A percentile compares a stretch with the other conserved stretches of the same genome.
Evolutionary conservation across 2,797 vertebrate genomes (phyloP).

Genomic region (Pagetopsis macropterus): DNA sequence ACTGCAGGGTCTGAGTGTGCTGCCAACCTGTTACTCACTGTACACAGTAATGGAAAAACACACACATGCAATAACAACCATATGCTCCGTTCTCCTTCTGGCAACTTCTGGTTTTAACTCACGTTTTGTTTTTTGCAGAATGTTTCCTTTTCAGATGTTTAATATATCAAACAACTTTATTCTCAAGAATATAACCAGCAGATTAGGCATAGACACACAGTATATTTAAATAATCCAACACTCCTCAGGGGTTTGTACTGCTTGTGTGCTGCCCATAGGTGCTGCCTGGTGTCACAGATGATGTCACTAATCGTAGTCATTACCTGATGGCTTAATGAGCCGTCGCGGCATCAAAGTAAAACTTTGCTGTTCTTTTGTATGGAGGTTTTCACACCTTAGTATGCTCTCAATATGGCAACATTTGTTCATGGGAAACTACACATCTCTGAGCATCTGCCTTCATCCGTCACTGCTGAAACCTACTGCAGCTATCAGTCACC

Average conservation of each 20-base stretch:
- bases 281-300: slow-evolving; percentile 15
- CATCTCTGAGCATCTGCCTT: neutral
- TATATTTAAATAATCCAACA: neutral
- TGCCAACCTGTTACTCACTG: slow-evolving; percentile 33
- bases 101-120: neutral
- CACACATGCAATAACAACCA: slow-evolving; percentile 20
- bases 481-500: neutral
- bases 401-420: neutral
- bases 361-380: slow-evolving; percentile 14
- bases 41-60: slow-evolving; percentile 13
- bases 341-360: slow-evolving; percentile 1
- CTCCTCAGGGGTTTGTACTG: neutral
- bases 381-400: slow-evolving; percentile 18
- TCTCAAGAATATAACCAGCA: neutral
- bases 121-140: neutral
- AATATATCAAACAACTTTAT: neutral
- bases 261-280: neutral
- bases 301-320: slow-evolving; percentile 9
- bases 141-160: neutral
- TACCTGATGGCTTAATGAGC: slow-evolving; percentile 16
- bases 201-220: neutral
- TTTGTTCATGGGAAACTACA: neutral
- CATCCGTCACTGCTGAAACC: neutral
- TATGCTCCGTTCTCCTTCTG: slow-evolving; percentile 4
- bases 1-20: slow-evolving; percentile 1